Evolutionary conservation across 2,888 invertebrate species (phyloP).

Genomic region (Drosophila suboccidentalis): DNA sequence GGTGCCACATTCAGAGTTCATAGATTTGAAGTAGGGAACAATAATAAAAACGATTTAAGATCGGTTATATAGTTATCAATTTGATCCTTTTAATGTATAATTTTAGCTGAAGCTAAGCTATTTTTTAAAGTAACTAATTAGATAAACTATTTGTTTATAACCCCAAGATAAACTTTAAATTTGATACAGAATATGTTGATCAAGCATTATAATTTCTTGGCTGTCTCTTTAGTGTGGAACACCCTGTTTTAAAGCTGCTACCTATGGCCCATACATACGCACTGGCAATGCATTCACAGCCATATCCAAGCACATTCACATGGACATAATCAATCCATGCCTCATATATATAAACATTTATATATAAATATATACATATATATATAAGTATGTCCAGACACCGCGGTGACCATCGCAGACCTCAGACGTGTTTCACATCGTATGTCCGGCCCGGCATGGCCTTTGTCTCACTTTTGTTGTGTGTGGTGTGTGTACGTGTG

Average conservation of each 20-base stretch:
- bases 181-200: no score
- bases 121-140: no score
- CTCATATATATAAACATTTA: conserved; percentile 8
- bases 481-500: conserved; percentile 16
- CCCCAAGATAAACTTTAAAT: no score
- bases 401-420: conserved; percentile 50
- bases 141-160: no score
- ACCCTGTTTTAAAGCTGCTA: conserved; percentile 49
- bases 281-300: conserved; percentile 49
- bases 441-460: conserved; percentile 51
- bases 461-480: conserved; percentile 37
- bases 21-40: no score
- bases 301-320: conserved; percentile 27
- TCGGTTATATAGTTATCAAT: no score
- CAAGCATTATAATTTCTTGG: not conserved
- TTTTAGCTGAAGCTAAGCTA: not conserved
- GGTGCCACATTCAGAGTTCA: conserved; percentile 21
- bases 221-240: not conserved
- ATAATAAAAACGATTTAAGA: no score
- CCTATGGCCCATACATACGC: conserved; percentile 39
- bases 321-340: conserved; percentile 45
- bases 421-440: conserved; percentile 45
- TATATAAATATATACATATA: conserved; percentile 14
- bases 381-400: conserved; percentile 40
- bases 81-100: not conserved